These are phyloP conservation scores for Ochropleura leucogaster DNA, from an alignment of 2,888 invertebrate genomes.

Conservation along the genomic window DNA sequence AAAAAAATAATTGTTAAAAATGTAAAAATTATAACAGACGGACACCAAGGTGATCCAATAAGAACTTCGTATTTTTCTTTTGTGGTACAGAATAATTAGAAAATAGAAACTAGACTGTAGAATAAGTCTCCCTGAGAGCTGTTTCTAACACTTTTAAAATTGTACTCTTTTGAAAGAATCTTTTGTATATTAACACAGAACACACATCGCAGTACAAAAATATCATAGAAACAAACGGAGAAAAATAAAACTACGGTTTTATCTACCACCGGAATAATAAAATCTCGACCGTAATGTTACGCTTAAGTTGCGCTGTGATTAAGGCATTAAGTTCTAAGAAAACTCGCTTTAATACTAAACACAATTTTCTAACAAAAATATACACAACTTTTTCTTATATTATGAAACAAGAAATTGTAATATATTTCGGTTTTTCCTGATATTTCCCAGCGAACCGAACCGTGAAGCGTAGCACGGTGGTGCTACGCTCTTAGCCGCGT, in stretches of 20 bases:
- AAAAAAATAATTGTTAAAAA: too few species aligned
- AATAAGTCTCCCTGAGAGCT: neutral
- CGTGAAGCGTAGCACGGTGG: conserved; percentile 56
- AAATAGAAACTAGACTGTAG: neutral
- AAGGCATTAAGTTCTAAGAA: conserved; percentile 45
- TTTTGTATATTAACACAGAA: conserved; percentile 8
- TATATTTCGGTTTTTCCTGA: conserved; percentile 49
- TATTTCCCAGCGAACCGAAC: conserved; percentile 50
- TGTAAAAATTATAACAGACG: too few species aligned
- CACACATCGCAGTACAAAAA: conserved; percentile 18
- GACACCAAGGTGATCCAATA: too few species aligned
- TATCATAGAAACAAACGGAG: conserved; percentile 6
- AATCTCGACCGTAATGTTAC: conserved; percentile 47
- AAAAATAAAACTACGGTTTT: conserved; percentile 39
- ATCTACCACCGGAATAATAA: conserved; percentile 32
- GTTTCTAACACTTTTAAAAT: neutral
- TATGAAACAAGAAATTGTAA: conserved; percentile 45
- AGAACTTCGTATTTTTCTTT: too few species aligned
- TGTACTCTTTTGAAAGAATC: neutral
- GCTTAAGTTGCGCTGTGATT: conserved; percentile 47
- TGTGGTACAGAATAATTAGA: too few species aligned
- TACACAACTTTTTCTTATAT: conserved; percentile 27
- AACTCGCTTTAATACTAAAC: conserved; percentile 46
- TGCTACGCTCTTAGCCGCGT: conserved; percentile 43
- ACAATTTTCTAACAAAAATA: conserved; percentile 50